phyloP scores from a whole-genome alignment of 2,797 vertebrate species.

The Silurus lanzhouensis region DNA sequence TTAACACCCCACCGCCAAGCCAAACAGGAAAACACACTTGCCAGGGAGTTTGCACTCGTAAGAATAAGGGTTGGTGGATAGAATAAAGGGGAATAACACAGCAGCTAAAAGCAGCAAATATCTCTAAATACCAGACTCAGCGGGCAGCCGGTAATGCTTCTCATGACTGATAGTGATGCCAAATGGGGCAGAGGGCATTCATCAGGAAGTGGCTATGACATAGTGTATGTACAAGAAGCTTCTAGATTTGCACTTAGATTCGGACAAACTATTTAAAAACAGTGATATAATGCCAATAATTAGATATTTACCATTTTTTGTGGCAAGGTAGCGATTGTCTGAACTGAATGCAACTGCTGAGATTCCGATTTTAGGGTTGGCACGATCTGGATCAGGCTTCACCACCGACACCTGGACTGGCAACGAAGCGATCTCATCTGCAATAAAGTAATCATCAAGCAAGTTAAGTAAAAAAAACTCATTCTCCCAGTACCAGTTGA shows the following conservation, averaged over 20 bases:
- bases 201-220: background rate
- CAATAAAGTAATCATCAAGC: slow-evolving; percentile 45
- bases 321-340: slow-evolving; percentile 90
- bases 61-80: slow-evolving; percentile 36
- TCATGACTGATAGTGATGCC: slow-evolving; percentile 31
- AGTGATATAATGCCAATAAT: background rate
- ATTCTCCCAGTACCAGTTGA: too few species aligned
- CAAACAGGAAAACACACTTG: slow-evolving; percentile 46
- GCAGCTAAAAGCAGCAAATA: slow-evolving; percentile 45
- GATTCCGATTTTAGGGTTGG: slow-evolving; percentile 92
- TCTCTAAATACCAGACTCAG: slow-evolving; percentile 40
- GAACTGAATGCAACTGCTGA: slow-evolving; percentile 87
- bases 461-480: background rate
- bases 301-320: slow-evolving; percentile 82
- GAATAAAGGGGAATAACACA: slow-evolving; percentile 46
- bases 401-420: slow-evolving; percentile 82
- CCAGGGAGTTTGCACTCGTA: slow-evolving; percentile 32
- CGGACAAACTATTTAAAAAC: background rate
- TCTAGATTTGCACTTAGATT: background rate
- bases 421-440: slow-evolving; percentile 82
- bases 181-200: slow-evolving; percentile 44
- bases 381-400: slow-evolving; percentile 87
- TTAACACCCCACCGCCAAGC: slow-evolving; percentile 38
- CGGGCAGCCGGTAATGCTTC: slow-evolving; percentile 34
- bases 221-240: background rate